Evolutionary conservation across 2,113 vertebrate genomes (phyloP).

Genomic region (Dasyornis broadbenti): DNA sequence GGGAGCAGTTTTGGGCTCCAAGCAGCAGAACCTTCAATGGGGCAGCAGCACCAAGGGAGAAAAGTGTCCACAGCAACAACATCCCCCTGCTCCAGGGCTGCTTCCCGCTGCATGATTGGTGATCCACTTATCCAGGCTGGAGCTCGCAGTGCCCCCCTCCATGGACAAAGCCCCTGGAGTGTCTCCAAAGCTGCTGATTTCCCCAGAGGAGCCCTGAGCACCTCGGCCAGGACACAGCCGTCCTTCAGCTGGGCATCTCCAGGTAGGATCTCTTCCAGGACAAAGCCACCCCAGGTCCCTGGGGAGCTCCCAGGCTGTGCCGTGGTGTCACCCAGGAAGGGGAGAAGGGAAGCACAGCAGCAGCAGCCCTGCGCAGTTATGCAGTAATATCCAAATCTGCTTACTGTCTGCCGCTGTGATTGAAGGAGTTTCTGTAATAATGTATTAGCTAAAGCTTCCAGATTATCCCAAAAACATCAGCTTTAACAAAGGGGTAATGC

Average conservation of each 20-base stretch:
- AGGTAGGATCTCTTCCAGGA: not conserved
- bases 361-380: not conserved
- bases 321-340: not conserved
- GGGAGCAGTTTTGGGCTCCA: not conserved
- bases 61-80: not conserved
- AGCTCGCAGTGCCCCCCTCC: not conserved
- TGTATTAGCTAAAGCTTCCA: conserved; percentile 73
- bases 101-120: not conserved
- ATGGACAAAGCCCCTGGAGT: not conserved
- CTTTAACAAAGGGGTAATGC: conserved; percentile 74
- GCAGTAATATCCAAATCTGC: conserved; percentile 70
- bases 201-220: not conserved
- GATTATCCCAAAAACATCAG: conserved; percentile 74
- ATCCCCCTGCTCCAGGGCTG: not conserved
- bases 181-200: not conserved
- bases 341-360: not conserved
- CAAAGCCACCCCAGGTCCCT: not conserved
- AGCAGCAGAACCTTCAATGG: not conserved
- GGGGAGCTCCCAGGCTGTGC: not conserved
- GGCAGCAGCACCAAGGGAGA: not conserved
- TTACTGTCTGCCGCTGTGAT: conserved; percentile 67
- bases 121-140: not conserved
- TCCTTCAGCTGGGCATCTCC: not conserved
- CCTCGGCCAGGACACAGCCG: not conserved
- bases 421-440: conserved; percentile 71